Conservation (phyloP, 2,113 vertebrate species). For the Aspiorhynchus laticeps region DNA sequence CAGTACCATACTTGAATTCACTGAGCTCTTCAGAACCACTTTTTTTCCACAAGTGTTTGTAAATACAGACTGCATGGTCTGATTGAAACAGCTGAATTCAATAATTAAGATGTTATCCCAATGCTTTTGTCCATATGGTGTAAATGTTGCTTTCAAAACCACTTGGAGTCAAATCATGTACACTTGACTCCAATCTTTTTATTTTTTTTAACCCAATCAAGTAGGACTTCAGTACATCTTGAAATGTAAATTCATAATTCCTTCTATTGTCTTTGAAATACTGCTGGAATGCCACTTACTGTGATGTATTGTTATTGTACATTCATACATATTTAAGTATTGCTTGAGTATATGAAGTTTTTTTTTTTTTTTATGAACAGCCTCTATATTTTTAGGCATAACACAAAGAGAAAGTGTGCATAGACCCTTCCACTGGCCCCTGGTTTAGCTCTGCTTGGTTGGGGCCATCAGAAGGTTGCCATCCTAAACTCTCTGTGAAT, state of each 20-base stretch:
- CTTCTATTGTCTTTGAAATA: not conserved
- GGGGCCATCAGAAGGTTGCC: slow-evolving; percentile 53
- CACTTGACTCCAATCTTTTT: too few species aligned
- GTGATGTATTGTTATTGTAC: not conserved
- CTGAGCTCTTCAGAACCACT: too few species aligned
- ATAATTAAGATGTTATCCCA: too few species aligned
- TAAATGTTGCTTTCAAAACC: too few species aligned
- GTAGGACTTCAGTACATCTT: not conserved
- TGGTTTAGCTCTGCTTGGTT: slow-evolving; percentile 49
- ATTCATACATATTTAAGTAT: not conserved
- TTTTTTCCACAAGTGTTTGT: too few species aligned
- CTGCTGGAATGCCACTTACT: not conserved
- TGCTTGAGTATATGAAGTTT: not conserved
- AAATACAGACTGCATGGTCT: too few species aligned
- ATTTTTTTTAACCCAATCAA: not conserved
- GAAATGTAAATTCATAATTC: not conserved
- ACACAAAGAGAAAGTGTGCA: slow-evolving; percentile 21
- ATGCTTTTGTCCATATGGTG: too few species aligned
- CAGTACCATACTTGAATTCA: too few species aligned
- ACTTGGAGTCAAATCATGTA: too few species aligned
- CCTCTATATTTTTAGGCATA: slow-evolving; percentile 6
- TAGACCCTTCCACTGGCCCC: slow-evolving; percentile 53
- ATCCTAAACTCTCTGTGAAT: slow-evolving; percentile 42
- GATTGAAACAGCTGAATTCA: too few species aligned
- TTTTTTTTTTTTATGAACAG: not conserved